Percentiles rank a stretch among this genome's conserved stretches.
phyloP scores from a whole-genome alignment of 92 coral and sea anemone species.

The Isaurus tuberculatus region DNA sequence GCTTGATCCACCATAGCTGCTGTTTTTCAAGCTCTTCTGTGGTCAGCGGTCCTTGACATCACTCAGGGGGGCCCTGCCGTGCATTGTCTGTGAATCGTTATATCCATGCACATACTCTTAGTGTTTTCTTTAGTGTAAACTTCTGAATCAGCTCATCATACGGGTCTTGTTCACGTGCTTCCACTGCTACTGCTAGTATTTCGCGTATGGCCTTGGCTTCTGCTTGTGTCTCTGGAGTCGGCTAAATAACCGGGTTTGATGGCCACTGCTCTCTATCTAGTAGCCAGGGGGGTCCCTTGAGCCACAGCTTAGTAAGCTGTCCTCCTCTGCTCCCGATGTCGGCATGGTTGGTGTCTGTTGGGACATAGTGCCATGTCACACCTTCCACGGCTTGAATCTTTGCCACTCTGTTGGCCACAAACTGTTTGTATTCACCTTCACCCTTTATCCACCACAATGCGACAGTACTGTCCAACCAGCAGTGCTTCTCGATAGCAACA shows the following conservation, averaged over 20 bases:
- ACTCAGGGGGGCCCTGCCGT: background rate
- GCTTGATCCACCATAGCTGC: slow-evolving; percentile 41
- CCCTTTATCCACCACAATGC: slow-evolving; percentile 50
- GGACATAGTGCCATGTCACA: slow-evolving; percentile 37
- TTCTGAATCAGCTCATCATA: slow-evolving; percentile 29
- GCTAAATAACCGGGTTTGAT: background rate
- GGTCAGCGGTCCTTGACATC: slow-evolving; percentile 32
- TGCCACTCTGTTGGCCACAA: slow-evolving; percentile 49
- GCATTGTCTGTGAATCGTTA: slow-evolving; percentile 21
- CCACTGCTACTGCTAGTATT: slow-evolving; percentile 3
- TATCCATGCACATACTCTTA: slow-evolving; percentile 48
- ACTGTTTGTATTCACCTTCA: slow-evolving; percentile 45
- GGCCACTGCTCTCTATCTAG: slow-evolving; percentile 4
- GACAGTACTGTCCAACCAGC: slow-evolving; percentile 58
- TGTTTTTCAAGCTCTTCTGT: slow-evolving; percentile 37
- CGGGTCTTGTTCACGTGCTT: background rate
- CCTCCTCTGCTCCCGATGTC: slow-evolving; percentile 5
- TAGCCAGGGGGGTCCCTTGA: slow-evolving; percentile 14
- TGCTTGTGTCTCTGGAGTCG: background rate
- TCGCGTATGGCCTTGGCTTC: background rate
- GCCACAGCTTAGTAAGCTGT: background rate
- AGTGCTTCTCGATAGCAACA: background rate
- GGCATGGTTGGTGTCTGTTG: slow-evolving; percentile 14
- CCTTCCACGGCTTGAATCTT: slow-evolving; percentile 35
- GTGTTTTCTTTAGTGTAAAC: background rate